These are phyloP conservation scores for Zoanthus gigantus DNA, from an alignment of 92 coral and sea anemone species.

Conservation along the genomic window DNA sequence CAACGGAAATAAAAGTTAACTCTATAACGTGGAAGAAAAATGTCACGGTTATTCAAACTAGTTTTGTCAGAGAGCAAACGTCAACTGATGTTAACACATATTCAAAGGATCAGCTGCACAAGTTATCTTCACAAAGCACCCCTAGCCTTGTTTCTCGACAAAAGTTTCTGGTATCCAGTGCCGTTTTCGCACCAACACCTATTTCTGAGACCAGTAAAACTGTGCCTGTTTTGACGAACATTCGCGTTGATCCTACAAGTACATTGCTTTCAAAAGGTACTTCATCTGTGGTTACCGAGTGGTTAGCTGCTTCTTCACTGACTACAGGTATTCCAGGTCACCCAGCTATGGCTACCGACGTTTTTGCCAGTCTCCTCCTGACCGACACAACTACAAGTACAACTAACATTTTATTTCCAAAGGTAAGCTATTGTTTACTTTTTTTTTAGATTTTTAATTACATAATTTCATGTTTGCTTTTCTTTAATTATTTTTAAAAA, in stretches of 20 bases:
- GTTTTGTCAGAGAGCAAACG: neutral
- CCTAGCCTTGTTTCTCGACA: neutral
- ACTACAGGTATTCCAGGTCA: neutral
- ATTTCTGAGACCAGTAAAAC: neutral
- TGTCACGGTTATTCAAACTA: neutral
- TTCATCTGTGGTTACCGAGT: neutral
- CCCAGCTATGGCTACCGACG: neutral
- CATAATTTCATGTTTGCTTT: no score
- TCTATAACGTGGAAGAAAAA: neutral
- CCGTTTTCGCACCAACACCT: neutral
- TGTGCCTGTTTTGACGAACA: neutral
- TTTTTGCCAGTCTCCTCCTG: neutral
- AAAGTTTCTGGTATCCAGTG: neutral
- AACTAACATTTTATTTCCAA: neutral
- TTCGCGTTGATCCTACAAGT: neutral
- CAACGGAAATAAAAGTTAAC: neutral
- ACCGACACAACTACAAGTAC: neutral
- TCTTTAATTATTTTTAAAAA: no score
- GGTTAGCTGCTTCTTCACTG: neutral
- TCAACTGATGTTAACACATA: neutral
- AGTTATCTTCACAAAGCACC: neutral
- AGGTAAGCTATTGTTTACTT: neutral
- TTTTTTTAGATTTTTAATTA: neutral
- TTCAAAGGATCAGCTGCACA: neutral
- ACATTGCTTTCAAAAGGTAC: neutral